Base-by-base conservation (phyloP, 1,140 invertebrate species). In the Rhopalosiphum padi region DNA sequence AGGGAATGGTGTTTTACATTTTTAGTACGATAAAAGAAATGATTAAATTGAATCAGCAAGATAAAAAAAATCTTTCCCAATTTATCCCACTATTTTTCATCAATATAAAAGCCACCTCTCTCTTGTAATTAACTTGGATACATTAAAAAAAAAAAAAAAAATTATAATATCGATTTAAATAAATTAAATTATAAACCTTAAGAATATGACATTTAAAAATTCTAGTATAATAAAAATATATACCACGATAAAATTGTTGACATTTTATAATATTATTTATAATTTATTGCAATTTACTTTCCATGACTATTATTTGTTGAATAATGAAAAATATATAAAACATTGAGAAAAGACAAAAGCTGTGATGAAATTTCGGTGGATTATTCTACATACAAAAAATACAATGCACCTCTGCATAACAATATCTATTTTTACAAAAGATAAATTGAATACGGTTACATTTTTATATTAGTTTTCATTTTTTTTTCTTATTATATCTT, bases 361-460 rank as follows among this genome's bases (percentile, higher is more conserved):
- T n/a, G 4, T 18, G 60, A 77, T n/a, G 18, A n/a, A n/a, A 77
- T 77, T n/a, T n/a, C n/a, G 30, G n/a, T 77, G 30, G 60, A 18
- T n/a, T 77, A n/a, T n/a, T 15, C n/a, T 77, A n/a, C n/a, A 77
- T 18, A n/a, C 15, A 77, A 15, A 35, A 77, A 68, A n/a, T n/a
- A 77, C 60, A 77, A 77, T n/a, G 30, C 30, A 77, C 15, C 30
- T 77, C 60, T 68, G 7, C 30, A 77, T 68, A n/a, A n/a, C 60
- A 77, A n/a, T 77, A 68, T 68, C 15, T 77, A n/a, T 77, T 77
- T 77, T n/a, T 77, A 77, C 60, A 77, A 77, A n/a, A 77, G 30
- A 77, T 68, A n/a, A 77, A n/a, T n/a, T 77, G 60, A 77, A 77
- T n/a, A 77, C 60, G 4, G 60, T 15, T 18, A 77, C 60, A 77